phyloP scores from a whole-genome alignment of 2,113 vertebrate species.

The Etheostoma spectabile region DNA sequence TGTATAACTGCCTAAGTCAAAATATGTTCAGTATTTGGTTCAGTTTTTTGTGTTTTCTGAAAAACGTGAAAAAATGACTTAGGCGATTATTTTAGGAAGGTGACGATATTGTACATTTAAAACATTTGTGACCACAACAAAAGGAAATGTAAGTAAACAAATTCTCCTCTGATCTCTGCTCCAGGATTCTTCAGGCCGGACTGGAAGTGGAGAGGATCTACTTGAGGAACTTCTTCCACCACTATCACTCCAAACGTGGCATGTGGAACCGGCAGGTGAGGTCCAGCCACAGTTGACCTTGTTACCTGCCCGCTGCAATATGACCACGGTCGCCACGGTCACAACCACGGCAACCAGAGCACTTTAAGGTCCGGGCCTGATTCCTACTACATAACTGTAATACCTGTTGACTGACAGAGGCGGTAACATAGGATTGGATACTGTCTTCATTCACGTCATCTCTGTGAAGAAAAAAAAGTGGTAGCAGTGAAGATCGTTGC shows the following conservation, averaged over 20 bases:
- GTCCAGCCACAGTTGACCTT: conserved; percentile 53
- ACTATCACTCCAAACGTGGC: conserved; percentile 94
- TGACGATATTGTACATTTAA: not conserved
- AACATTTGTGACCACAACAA: not conserved
- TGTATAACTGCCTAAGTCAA: too few species aligned
- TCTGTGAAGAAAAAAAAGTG: conserved; percentile 11
- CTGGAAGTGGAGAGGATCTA: conserved; percentile 95
- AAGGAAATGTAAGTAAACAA: not conserved
- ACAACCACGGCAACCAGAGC: conserved; percentile 46
- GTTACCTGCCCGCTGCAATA: conserved; percentile 37
- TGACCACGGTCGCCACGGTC: conserved; percentile 52
- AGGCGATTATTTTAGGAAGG: too few species aligned
- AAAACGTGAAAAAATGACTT: too few species aligned
- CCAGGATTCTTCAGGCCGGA: conserved; percentile 90
- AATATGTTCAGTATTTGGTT: too few species aligned
- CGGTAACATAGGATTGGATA: not conserved
- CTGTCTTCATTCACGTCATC: conserved; percentile 2
- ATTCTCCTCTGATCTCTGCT: conserved; percentile 41
- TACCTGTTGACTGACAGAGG: conserved; percentile 30
- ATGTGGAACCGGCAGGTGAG: conserved; percentile 92
- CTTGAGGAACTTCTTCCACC: conserved; percentile 94
- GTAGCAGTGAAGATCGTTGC: conserved; percentile 3
- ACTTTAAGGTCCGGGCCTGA: conserved; percentile 62
- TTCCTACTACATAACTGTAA: conserved; percentile 18
- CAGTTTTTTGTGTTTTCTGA: too few species aligned